Evolutionary conservation across 2,113 vertebrate genomes (phyloP).

Genomic region (Tangachromis dhanisi): DNA sequence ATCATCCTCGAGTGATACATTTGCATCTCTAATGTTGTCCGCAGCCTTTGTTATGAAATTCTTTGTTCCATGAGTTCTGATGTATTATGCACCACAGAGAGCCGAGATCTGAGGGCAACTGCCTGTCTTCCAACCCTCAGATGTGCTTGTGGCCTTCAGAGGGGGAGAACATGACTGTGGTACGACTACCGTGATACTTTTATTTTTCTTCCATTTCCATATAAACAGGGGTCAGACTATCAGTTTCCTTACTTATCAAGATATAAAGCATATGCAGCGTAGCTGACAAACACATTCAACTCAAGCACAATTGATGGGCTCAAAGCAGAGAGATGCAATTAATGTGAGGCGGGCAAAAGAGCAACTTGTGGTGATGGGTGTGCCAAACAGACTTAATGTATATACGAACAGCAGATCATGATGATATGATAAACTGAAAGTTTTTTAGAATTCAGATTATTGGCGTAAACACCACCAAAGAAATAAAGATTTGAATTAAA

Average conservation of each 20-base stretch:
- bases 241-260: slow-evolving; percentile 28
- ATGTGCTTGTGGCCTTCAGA: background rate
- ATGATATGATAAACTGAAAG: background rate
- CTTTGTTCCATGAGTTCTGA: slow-evolving; percentile 16
- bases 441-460: background rate
- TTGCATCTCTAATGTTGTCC: background rate
- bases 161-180: slow-evolving; percentile 19
- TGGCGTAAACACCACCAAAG: background rate
- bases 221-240: slow-evolving; percentile 13
- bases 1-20: background rate
- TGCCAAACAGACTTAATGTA: background rate
- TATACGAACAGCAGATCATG: background rate
- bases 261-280: background rate
- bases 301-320: background rate
- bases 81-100: slow-evolving; percentile 21
- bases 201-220: slow-evolving; percentile 24
- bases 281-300: background rate
- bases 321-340: background rate
- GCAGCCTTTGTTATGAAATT: background rate
- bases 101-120: slow-evolving; percentile 13
- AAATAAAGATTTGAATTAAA: background rate
- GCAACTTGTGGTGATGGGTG: background rate
- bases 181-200: background rate
- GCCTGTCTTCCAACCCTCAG: slow-evolving; percentile 6
- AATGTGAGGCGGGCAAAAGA: background rate